phyloP scores from a whole-genome alignment of 2,888 invertebrate species.

The Netelia melanura region DNA sequence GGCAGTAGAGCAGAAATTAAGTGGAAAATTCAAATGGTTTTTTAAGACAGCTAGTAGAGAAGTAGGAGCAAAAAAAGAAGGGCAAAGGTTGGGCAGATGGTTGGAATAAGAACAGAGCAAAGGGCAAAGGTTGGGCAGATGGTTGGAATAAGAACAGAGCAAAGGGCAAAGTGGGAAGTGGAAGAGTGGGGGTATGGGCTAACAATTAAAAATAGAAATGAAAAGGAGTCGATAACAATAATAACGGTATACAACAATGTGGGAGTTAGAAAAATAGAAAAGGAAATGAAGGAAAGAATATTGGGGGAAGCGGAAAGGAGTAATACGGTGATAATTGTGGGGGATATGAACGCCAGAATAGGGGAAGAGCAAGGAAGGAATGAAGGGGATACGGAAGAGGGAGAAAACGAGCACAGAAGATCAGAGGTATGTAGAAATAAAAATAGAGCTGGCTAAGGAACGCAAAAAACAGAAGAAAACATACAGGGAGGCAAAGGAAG shows the following conservation, averaged over 20 bases:
- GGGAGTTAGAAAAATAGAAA: constrained; percentile 12
- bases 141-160: no score
- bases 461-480: constrained; percentile 9
- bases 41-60: not conserved
- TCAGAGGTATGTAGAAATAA: no score
- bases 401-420: no score
- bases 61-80: not conserved
- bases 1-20: not conserved
- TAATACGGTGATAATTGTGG: not conserved
- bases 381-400: no score
- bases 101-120: constrained; percentile 21
- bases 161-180: constrained; percentile 12
- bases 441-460: not conserved
- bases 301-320: not conserved
- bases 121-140: no score
- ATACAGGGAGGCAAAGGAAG: constrained; percentile 21
- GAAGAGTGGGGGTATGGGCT: constrained; percentile 19
- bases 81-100: constrained; percentile 11
- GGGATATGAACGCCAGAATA: no score
- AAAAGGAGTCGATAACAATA: not conserved
- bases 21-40: constrained; percentile 17
- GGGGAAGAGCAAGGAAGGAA: no score
- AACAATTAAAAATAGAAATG: not conserved
- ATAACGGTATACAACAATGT: constrained; percentile 32
- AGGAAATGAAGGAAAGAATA: not conserved